These are phyloP conservation scores for Pristionchus maxplancki DNA, from an alignment of 2,888 invertebrate genomes.

Conservation along the genomic window DNA sequence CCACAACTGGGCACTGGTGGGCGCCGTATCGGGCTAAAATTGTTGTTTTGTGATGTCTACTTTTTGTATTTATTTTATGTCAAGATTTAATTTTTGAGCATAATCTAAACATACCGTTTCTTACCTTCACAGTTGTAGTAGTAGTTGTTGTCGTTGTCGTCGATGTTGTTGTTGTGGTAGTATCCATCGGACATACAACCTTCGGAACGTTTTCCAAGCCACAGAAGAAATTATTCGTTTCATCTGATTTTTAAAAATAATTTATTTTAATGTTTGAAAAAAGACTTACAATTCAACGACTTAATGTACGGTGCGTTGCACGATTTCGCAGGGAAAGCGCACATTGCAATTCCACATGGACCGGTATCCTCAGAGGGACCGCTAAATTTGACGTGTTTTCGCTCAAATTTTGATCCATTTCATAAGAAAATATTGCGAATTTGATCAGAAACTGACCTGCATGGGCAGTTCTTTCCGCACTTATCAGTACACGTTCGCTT, in stretches of 20 bases:
- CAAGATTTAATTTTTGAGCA: no score
- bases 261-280: no score
- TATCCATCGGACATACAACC: not conserved
- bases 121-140: no score
- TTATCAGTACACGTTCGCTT: not conserved
- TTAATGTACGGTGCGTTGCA: not conserved
- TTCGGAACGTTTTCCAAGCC: not conserved
- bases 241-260: no score
- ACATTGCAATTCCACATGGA: not conserved
- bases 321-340: not conserved
- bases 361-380: not conserved
- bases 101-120: no score
- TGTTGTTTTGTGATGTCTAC: no score
- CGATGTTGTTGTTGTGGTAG: not conserved
- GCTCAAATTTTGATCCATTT: not conserved
- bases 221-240: not conserved
- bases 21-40: not conserved
- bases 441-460: no score
- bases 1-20: not conserved
- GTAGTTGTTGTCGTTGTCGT: not conserved
- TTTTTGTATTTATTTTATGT: no score
- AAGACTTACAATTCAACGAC: not conserved
- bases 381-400: no score
- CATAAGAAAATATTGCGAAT: no score
- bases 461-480: not conserved